These are phyloP conservation scores for Zaprionus bogoriensis DNA, from an alignment of 2,888 invertebrate genomes.

Conservation along the genomic window DNA sequence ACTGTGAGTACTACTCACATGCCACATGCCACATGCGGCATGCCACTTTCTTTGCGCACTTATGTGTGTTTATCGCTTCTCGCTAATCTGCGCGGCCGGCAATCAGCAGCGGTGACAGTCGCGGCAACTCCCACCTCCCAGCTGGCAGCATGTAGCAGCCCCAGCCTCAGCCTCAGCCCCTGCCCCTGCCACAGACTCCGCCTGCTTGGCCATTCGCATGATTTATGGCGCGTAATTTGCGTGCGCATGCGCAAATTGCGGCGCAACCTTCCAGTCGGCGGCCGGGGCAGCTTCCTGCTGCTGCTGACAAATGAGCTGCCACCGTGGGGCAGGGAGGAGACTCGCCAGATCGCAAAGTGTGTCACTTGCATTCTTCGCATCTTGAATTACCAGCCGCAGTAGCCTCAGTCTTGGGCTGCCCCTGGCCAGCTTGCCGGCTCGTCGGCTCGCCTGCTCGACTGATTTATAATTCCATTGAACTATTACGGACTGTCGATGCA, in stretches of 20 bases:
- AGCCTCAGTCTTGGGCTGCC: neutral
- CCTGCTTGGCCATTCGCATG: constrained; percentile 39
- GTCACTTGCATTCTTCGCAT: constrained; percentile 68
- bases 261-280: constrained; percentile 40
- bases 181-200: neutral
- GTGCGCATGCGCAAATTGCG: constrained; percentile 76
- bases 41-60: constrained; percentile 71
- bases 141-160: neutral
- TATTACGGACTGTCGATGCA: too few relatives aligned
- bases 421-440: neutral
- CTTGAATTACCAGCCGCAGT: constrained; percentile 42
- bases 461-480: constrained; percentile 76
- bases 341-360: constrained; percentile 65
- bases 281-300: constrained; percentile 9
- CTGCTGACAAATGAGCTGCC: constrained; percentile 69
- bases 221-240: constrained; percentile 77
- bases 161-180: neutral
- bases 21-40: constrained; percentile 30
- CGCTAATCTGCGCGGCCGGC: constrained; percentile 56
- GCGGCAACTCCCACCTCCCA: constrained; percentile 62
- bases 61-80: constrained; percentile 68
- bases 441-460: constrained; percentile 21
- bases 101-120: constrained; percentile 71
- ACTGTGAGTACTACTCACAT: neutral
- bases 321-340: constrained; percentile 12